These are phyloP conservation scores for Petrocephalus schoutedeni DNA, from an alignment of 2,797 vertebrate genomes.

Conservation along the genomic window DNA sequence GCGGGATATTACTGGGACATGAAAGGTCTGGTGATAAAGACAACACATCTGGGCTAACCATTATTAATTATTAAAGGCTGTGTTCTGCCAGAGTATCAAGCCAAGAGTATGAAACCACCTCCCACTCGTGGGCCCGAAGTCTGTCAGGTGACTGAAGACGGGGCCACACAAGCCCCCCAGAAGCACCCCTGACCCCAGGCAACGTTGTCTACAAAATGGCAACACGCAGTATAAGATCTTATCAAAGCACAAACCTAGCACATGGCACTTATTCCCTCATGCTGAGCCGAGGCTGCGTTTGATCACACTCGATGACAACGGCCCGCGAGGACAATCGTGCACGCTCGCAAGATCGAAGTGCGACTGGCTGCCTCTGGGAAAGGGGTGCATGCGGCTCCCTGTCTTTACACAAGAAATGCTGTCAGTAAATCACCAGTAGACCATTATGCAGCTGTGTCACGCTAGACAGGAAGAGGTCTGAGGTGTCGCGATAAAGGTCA, in stretches of 20 bases:
- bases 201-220: not conserved
- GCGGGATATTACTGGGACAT: too few species aligned
- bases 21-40: not conserved
- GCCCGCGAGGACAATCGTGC: not conserved
- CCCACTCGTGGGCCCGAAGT: not conserved
- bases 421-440: not conserved
- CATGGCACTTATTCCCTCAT: not conserved
- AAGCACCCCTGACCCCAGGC: not conserved
- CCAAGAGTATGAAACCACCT: not conserved
- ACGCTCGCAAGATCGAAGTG: not conserved
- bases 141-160: not conserved
- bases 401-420: not conserved
- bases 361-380: not conserved
- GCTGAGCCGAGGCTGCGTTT: not conserved
- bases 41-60: not conserved
- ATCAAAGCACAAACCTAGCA: not conserved
- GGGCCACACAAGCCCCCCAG: not conserved
- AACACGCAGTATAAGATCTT: not conserved
- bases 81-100: not conserved
- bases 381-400: not conserved
- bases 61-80: not conserved
- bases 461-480: not conserved
- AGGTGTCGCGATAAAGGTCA: not conserved
- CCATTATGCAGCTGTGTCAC: not conserved
- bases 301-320: not conserved